Conservation (phyloP, 2,888 invertebrate species). For the Tenodera sinensis region DNA sequence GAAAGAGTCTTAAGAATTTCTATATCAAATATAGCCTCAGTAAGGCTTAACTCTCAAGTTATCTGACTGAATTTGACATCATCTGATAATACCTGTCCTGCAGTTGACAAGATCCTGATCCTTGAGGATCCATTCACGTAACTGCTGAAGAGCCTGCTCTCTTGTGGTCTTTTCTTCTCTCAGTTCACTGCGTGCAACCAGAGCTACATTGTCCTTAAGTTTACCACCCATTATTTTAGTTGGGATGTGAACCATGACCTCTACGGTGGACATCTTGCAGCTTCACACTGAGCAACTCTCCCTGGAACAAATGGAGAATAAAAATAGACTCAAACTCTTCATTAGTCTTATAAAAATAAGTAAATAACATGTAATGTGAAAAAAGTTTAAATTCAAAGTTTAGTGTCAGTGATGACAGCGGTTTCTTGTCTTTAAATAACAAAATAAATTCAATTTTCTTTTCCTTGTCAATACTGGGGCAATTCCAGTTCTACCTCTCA, state of each 20-base stretch:
- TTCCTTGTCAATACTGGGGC: too few relatives aligned
- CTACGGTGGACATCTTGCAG: not conserved
- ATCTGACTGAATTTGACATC: too few relatives aligned
- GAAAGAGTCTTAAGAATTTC: too few relatives aligned
- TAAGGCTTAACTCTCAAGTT: too few relatives aligned
- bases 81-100: conserved; percentile 51
- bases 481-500: too few relatives aligned
- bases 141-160: conserved; percentile 60
- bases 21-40: too few relatives aligned
- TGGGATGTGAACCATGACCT: not conserved
- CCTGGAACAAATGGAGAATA: not conserved
- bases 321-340: not conserved
- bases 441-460: too few relatives aligned
- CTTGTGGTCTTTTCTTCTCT: conserved; percentile 63
- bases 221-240: not conserved
- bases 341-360: not conserved
- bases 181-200: conserved; percentile 62
- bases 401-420: too few relatives aligned
- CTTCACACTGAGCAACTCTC: not conserved
- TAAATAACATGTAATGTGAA: too few relatives aligned
- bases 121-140: conserved; percentile 67
- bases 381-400: too few relatives aligned
- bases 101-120: conserved; percentile 67
- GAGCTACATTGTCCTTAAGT: conserved; percentile 16
- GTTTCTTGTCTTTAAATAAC: too few relatives aligned